These are phyloP conservation scores for Lycocorax pyrrhopterus DNA, from an alignment of 2,113 vertebrate genomes.

Conservation along the genomic window DNA sequence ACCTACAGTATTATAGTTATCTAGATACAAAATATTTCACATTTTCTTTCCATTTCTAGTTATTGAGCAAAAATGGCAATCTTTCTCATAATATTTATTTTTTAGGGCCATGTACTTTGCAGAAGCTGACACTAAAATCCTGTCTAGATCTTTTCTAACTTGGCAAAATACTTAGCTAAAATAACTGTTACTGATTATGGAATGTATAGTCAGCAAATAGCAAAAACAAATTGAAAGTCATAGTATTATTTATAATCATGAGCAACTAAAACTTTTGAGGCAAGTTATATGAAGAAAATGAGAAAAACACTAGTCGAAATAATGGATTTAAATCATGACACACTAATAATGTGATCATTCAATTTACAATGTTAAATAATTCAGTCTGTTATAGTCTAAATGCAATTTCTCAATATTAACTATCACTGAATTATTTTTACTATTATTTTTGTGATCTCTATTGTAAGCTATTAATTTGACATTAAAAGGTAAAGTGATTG, in stretches of 20 bases:
- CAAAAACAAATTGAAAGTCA: background rate
- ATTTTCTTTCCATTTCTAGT: background rate
- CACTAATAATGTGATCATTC: background rate
- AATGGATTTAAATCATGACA: conserved; percentile 14
- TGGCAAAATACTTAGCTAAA: background rate
- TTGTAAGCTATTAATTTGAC: background rate
- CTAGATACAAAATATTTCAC: background rate
- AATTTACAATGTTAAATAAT: conserved; percentile 18
- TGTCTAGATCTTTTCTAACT: background rate
- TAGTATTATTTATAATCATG: background rate
- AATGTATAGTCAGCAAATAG: background rate
- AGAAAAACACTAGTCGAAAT: background rate
- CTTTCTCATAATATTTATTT: background rate
- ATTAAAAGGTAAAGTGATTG: background rate
- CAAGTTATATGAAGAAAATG: background rate
- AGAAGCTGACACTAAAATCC: background rate
- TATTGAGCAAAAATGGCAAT: background rate
- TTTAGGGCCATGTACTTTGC: background rate
- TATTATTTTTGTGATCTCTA: background rate
- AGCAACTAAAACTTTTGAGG: background rate
- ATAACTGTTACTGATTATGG: background rate
- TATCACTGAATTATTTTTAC: background rate
- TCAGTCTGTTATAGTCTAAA: background rate
- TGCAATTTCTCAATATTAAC: background rate
- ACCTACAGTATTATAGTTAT: background rate